Percentiles rank a stretch among this genome's conserved stretches.
These are phyloP conservation scores for Pristionchus arcanus DNA, from an alignment of 2,888 invertebrate species.

Conservation along the genomic window DNA sequence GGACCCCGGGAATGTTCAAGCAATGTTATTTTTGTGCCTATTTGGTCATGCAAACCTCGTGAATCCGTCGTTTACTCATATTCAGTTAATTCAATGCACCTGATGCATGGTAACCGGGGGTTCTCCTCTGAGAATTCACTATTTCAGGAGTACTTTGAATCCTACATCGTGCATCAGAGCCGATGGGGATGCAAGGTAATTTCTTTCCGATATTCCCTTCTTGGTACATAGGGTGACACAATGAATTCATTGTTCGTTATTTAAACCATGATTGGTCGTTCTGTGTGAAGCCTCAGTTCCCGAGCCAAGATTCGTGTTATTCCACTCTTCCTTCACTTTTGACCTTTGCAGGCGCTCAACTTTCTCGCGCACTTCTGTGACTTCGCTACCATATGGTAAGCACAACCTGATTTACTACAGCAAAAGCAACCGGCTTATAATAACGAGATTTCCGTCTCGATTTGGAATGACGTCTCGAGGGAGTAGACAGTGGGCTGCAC, in stretches of 20 bases:
- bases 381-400: constrained; percentile 73
- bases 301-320: neutral
- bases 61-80: neutral
- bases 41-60: neutral
- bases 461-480: neutral
- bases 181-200: constrained; percentile 38
- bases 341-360: constrained; percentile 60
- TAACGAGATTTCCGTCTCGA: constrained; percentile 1
- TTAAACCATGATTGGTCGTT: neutral
- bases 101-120: neutral
- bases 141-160: constrained; percentile 27
- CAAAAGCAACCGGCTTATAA: neutral
- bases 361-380: constrained; percentile 76
- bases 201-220: neutral
- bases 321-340: neutral
- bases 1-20: constrained; percentile 2
- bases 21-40: neutral
- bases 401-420: neutral
- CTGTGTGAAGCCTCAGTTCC: neutral
- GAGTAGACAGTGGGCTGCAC: neutral
- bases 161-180: constrained; percentile 36
- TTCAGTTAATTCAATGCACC: constrained; percentile 14
- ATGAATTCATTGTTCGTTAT: neutral
- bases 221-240: neutral
- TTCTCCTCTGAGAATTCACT: neutral